Evolutionary conservation across 2,113 vertebrate species (phyloP).

Genomic region (Hassar affinis): DNA sequence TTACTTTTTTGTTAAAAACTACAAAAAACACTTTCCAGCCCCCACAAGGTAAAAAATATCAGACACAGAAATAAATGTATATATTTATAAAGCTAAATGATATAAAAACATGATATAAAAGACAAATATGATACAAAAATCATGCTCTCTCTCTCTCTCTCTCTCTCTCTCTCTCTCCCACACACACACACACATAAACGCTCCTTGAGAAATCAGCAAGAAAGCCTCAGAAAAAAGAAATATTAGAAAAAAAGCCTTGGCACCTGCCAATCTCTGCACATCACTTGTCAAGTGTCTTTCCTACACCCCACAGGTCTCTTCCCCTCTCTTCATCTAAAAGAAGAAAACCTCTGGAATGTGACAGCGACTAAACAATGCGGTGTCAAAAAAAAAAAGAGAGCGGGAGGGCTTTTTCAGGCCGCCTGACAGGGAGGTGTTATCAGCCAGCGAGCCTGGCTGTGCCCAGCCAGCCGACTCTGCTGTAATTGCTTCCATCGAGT

Average conservation of each 20-base stretch:
- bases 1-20: too few relatives aligned
- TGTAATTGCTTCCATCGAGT: constrained; percentile 62
- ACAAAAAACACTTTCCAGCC: too few relatives aligned
- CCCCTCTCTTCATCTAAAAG: constrained; percentile 6
- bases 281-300: constrained; percentile 13
- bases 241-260: neutral
- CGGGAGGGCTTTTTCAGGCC: constrained; percentile 26
- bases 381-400: neutral
- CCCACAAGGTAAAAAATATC: too few relatives aligned
- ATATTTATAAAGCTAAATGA: too few relatives aligned
- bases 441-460: constrained; percentile 28
- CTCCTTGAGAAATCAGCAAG: neutral
- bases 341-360: constrained; percentile 5
- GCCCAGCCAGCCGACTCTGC: constrained; percentile 36
- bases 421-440: constrained; percentile 52
- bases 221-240: neutral
- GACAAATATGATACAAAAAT: too few relatives aligned
- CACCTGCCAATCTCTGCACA: constrained; percentile 19
- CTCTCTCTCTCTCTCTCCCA: too few relatives aligned
- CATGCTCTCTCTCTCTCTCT: too few relatives aligned
- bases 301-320: neutral
- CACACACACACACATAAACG: neutral
- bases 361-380: constrained; percentile 20
- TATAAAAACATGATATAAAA: too few relatives aligned
- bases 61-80: too few relatives aligned